Evolutionary conservation across 2,113 vertebrate genomes (phyloP), one percentile per base, ranked within the genome.

Genomic region (Anguilla japonica): DNA sequence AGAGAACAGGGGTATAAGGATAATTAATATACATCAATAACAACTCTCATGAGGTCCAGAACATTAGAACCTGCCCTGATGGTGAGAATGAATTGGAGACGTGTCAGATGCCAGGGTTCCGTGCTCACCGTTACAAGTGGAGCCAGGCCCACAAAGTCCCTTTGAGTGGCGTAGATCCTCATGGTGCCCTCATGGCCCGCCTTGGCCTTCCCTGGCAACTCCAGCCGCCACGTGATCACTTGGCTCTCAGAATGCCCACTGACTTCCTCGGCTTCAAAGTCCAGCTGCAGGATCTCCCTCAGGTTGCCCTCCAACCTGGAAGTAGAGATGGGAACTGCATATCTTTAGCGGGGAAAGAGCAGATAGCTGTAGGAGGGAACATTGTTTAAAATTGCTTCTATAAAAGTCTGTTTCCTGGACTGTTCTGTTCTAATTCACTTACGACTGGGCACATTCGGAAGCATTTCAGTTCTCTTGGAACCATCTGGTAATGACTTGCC

Each of bases 221-320:
- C 97, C 15, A 98, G 95, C 90, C 97, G 97, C 98, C 98, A 99
- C 0, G 96, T 95, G 92, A 99, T 96, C 39, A 97, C 94, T 92
- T 98, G 98, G 18, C 96, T 96, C 91, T 95, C 95, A 0, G 96
- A 93, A 0, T 93, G 94, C 41, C 96, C 96, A 22, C 92, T 88
- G 26, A 97, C 92, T 34, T 96, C 97, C 60, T 97, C 96, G 0
- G 98, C 93, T 83, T 96, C 95, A 67, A 99, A 96, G 83, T 98
- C 97, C 85, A 99, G 96, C 94, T 98, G 97, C 93, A 99, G 95
- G 90, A 99, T 94, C 90, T 98, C 97, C 95, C 95, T 84, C 92
- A 94, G 88, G 90, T 89, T 94, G 90, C 91, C 90, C 41, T 93
- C 92, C 40, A 90, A 90, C 89, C 95, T 95, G 88, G 13, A 40